Conservation (phyloP, 2,888 invertebrate genomes). For the Agonopterix subpropinquella region DNA sequence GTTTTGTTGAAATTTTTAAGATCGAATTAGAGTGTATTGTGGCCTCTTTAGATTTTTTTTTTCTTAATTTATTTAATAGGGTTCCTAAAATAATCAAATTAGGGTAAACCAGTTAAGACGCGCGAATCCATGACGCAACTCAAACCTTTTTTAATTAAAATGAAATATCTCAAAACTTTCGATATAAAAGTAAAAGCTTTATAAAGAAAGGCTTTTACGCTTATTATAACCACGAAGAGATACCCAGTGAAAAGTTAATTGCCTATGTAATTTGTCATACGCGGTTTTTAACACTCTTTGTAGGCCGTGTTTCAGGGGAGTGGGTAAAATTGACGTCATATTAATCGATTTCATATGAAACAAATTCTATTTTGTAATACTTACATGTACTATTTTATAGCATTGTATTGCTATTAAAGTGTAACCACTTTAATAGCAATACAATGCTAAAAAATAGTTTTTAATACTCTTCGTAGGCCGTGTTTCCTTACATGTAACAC, state of each 20-base stretch:
- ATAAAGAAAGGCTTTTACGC: slow-evolving; percentile 7
- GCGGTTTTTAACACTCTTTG: not conserved
- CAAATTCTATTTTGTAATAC: too few species aligned
- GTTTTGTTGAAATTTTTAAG: too few species aligned
- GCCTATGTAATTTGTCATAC: slow-evolving; percentile 11
- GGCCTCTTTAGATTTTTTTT: too few species aligned
- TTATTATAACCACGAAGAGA: slow-evolving; percentile 3
- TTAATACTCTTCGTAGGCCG: not conserved
- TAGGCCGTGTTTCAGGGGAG: not conserved
- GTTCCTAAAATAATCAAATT: not conserved
- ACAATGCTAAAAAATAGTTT: too few species aligned
- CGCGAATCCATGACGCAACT: not conserved
- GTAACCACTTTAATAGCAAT: too few species aligned
- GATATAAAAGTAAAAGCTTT: slow-evolving; percentile 6
- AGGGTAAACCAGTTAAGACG: too few species aligned
- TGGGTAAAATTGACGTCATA: not conserved
- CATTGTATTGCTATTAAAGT: too few species aligned
- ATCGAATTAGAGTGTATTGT: too few species aligned
- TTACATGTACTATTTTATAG: too few species aligned
- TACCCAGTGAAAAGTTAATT: slow-evolving; percentile 11
- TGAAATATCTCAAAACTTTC: slow-evolving; percentile 4
- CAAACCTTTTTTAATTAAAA: slow-evolving; percentile 6
- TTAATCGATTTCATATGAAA: too few species aligned
- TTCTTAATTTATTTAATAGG: not conserved
- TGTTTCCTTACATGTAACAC: too few species aligned